These are phyloP conservation scores for Agonopterix heracliana DNA, from an alignment of 2,888 invertebrate genomes.

Conservation along the genomic window DNA sequence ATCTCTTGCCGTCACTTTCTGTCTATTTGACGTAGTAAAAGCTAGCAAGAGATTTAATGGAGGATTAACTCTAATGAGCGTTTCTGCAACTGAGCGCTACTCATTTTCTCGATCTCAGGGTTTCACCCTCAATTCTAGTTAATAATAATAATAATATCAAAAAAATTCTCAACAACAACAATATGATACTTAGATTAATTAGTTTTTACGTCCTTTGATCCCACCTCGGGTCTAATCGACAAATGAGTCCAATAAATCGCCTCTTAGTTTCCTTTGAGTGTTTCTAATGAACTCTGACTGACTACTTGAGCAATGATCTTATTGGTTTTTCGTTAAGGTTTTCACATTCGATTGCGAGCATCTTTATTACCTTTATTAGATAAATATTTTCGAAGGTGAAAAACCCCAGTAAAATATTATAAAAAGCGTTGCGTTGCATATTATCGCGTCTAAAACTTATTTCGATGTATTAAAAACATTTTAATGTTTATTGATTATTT, in stretches of 20 bases:
- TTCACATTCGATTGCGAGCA: background rate
- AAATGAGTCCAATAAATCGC: slow-evolving; percentile 21
- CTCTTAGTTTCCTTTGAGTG: slow-evolving; percentile 15
- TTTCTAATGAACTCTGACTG: slow-evolving; percentile 21
- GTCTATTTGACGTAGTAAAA: no score
- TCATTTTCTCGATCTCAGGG: no score
- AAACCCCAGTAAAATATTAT: background rate
- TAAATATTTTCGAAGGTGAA: background rate
- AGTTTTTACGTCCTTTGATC: slow-evolving; percentile 1
- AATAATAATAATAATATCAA: no score
- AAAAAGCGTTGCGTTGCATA: background rate
- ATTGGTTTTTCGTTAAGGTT: no score
- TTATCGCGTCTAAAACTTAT: background rate
- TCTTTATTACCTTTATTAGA: slow-evolving; percentile 8
- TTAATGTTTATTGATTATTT: no score
- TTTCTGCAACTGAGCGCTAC: no score
- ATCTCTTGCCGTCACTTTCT: no score
- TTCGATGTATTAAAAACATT: background rate
- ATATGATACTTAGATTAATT: background rate
- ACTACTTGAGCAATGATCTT: slow-evolving; percentile 16
- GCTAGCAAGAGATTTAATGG: no score
- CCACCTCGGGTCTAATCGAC: slow-evolving; percentile 4
- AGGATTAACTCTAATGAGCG: no score
- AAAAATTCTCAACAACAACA: background rate
- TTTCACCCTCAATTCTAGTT: no score